phyloP scores from a whole-genome alignment of 2,113 vertebrate species.

The Lampris megalopsis region DNA sequence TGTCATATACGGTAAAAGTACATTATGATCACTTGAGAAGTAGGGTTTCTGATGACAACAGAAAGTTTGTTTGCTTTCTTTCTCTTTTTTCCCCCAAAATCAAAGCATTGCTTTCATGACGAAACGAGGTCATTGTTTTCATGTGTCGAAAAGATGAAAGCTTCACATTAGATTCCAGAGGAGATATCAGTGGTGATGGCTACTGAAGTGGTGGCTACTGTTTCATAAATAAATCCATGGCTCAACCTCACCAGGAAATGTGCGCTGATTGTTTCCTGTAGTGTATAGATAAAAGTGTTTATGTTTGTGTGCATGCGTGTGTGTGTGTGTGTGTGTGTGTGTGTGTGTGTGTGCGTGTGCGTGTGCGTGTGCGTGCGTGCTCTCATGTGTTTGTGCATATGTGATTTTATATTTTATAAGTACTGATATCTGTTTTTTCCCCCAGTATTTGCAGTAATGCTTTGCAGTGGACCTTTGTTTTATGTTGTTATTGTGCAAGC shows the following conservation, averaged over 20 bases:
- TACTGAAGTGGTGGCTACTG: not conserved
- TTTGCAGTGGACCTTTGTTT: no score
- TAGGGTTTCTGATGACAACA: not conserved
- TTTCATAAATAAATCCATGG: conserved; percentile 17
- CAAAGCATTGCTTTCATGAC: not conserved
- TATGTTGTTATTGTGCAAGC: no score
- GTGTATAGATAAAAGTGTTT: not conserved
- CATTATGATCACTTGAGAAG: not conserved
- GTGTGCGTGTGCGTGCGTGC: not conserved
- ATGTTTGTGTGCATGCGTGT: not conserved
- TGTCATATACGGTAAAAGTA: not conserved
- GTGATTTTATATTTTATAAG: no score
- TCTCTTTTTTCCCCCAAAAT: not conserved
- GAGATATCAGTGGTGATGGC: not conserved
- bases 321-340: not conserved
- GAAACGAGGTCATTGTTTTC: not conserved
- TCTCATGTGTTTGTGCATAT: no score
- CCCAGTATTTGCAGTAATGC: no score
- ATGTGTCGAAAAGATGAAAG: conserved; percentile 11
- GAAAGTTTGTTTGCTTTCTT: not conserved
- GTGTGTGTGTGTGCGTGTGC: not conserved
- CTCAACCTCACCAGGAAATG: not conserved
- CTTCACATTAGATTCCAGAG: not conserved
- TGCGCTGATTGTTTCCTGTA: not conserved
- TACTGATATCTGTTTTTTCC: no score